These are phyloP conservation scores for Parnassius apollo DNA, from an alignment of 2,888 invertebrate species.

Conservation along the genomic window DNA sequence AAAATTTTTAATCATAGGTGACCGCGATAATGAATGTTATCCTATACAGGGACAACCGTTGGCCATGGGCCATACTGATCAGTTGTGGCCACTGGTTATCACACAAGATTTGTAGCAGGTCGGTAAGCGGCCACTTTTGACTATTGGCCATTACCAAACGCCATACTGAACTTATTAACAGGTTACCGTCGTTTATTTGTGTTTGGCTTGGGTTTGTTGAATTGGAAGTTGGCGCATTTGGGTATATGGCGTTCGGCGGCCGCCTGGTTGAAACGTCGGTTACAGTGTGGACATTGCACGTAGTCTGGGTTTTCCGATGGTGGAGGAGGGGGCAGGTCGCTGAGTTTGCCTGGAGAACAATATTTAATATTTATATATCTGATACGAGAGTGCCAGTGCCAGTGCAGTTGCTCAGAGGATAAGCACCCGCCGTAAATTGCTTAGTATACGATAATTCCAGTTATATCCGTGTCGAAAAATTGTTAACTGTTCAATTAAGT, in stretches of 20 bases:
- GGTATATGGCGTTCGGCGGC: slow-evolving; percentile 96
- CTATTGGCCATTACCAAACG: background rate
- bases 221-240: slow-evolving; percentile 91
- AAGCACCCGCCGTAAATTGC: too few species aligned
- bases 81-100: background rate
- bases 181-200: slow-evolving; percentile 53
- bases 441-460: too few species aligned
- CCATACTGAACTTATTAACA: background rate
- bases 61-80: background rate
- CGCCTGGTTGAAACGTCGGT: slow-evolving; percentile 89
- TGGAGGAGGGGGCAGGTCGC: slow-evolving; percentile 94
- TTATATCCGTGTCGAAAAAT: too few species aligned
- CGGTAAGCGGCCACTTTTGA: background rate
- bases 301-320: slow-evolving; percentile 95
- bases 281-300: slow-evolving; percentile 93
- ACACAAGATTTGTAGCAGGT: background rate
- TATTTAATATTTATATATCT: background rate
- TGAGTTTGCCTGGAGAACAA: slow-evolving; percentile 81
- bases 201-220: slow-evolving; percentile 85
- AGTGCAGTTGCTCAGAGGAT: too few species aligned
- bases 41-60: background rate
- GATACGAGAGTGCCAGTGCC: too few species aligned
- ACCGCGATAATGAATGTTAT: background rate
- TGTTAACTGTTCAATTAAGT: too few species aligned
- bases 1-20: too few species aligned